Percentiles rank a stretch among this genome's conserved stretches.
These are phyloP conservation scores for Anthopleura sola DNA, from an alignment of 64 coral and sea anemone genomes.

Conservation along the genomic window DNA sequence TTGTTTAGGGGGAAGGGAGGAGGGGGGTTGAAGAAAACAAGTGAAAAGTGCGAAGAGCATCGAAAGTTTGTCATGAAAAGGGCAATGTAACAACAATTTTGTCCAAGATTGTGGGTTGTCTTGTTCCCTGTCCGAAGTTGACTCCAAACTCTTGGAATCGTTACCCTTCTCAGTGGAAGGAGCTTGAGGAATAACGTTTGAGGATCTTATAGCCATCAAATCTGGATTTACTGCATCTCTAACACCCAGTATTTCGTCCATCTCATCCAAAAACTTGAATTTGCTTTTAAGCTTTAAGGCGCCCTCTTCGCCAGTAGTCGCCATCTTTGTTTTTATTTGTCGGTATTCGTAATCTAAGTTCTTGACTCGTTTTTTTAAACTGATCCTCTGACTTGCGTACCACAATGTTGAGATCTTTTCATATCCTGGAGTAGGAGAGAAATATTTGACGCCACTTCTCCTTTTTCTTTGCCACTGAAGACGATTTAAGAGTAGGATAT, in stretches of 20 bases:
- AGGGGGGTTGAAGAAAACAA: too few species aligned
- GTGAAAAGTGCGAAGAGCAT: too few species aligned
- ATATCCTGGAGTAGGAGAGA: background rate
- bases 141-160: background rate
- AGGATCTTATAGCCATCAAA: constrained; percentile 41
- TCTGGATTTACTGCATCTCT: constrained; percentile 36
- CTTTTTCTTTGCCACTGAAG: background rate
- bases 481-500: background rate
- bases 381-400: background rate
- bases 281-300: constrained; percentile 18
- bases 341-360: constrained; percentile 39
- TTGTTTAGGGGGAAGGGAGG: too few species aligned
- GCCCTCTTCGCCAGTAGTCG: constrained; percentile 37
- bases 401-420: background rate
- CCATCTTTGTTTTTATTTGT: constrained; percentile 16
- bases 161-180: constrained; percentile 15
- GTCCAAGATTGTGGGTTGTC: too few species aligned
- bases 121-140: background rate
- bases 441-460: background rate
- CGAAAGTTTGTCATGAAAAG: too few species aligned
- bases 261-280: constrained; percentile 8
- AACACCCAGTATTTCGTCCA: constrained; percentile 36
- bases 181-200: constrained; percentile 24
- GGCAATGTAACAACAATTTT: too few species aligned
- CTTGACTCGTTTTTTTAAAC: background rate